Percentiles rank a stretch among this genome's conserved stretches.
Evolutionary conservation across 1,140 invertebrate species (phyloP).

Genomic region (Apocrypta bakeri): DNA sequence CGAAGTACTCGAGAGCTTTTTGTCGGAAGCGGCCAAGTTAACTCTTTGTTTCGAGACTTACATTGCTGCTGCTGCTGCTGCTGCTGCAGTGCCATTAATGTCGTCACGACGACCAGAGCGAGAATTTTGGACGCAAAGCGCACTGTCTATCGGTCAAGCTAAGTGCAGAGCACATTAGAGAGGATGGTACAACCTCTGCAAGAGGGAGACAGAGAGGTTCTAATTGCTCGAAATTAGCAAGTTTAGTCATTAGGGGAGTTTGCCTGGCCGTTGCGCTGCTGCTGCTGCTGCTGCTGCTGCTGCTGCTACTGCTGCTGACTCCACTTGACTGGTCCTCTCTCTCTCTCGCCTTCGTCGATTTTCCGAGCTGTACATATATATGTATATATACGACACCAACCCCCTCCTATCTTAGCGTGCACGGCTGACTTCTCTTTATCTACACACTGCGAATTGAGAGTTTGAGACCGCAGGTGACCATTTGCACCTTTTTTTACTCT

Average conservation of each 20-base stretch:
- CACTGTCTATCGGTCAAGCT: conserved; percentile 67
- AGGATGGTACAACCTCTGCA: not conserved
- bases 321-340: conserved; percentile 65
- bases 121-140: conserved; percentile 59
- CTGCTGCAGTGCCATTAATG: conserved; percentile 16
- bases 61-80: no score
- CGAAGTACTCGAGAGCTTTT: not conserved
- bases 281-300: not conserved
- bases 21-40: not conserved
- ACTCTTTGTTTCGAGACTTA: not conserved
- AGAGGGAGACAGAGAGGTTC: conserved; percentile 57
- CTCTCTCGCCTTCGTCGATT: conserved; percentile 49
- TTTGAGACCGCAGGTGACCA: conserved; percentile 67
- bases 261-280: conserved; percentile 55
- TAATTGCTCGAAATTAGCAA: conserved; percentile 76
- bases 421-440: not conserved
- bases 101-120: not conserved
- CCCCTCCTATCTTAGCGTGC: not conserved
- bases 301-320: conserved; percentile 51
- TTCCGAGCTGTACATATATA: conserved; percentile 38
- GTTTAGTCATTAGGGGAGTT: conserved; percentile 75
- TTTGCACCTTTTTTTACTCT: conserved; percentile 50
- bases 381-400: not conserved
- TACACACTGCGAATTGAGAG: not conserved
- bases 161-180: conserved; percentile 70